Conservation (phyloP, 2,113 vertebrate genomes). For the Atlantisia rogersi region DNA sequence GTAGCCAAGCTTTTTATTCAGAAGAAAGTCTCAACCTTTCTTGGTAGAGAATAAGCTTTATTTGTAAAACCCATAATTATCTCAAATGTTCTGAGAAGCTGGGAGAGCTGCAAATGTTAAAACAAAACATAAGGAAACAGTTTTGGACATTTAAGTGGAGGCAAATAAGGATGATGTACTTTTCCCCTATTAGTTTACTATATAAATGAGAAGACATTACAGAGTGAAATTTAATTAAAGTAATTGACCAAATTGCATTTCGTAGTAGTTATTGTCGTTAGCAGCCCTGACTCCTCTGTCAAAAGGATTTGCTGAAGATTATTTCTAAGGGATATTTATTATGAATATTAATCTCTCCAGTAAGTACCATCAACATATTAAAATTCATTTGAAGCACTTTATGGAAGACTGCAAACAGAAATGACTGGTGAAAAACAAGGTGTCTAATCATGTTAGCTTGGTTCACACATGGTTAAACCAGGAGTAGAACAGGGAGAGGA, state of each 20-base stretch:
- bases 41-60: conserved; percentile 53
- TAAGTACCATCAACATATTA: conserved; percentile 80
- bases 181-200: conserved; percentile 76
- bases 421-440: conserved; percentile 64
- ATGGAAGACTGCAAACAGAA: conserved; percentile 73
- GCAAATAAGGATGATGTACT: conserved; percentile 63
- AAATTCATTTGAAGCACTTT: conserved; percentile 79
- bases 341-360: conserved; percentile 86
- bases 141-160: conserved; percentile 51
- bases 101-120: conserved; percentile 47
- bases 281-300: conserved; percentile 83
- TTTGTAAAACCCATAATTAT: conserved; percentile 71
- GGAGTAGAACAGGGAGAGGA: conserved; percentile 39
- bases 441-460: conserved; percentile 69
- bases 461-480: conserved; percentile 71
- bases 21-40: conserved; percentile 53
- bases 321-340: conserved; percentile 82
- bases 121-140: conserved; percentile 42
- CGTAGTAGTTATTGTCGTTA: conserved; percentile 86
- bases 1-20: conserved; percentile 59
- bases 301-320: conserved; percentile 77
- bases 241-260: conserved; percentile 93
- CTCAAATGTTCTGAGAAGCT: conserved; percentile 56
- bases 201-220: conserved; percentile 85
- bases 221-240: conserved; percentile 88